Conservation (phyloP, 2,888 invertebrate species). For the Ectropis crepuscularia region DNA sequence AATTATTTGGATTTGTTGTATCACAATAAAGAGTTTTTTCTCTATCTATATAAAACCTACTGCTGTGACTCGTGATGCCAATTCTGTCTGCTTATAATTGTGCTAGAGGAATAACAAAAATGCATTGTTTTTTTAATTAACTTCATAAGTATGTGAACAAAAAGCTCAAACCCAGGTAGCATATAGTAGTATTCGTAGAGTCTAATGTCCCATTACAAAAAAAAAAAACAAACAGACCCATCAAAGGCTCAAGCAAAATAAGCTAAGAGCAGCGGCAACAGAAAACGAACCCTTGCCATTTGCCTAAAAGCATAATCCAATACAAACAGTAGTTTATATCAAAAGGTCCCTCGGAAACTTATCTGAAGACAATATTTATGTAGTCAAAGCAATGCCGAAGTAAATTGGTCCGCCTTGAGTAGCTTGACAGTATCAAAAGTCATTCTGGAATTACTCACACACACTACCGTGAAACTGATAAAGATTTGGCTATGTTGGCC, state of each 20-base stretch:
- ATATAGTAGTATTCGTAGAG: too few relatives aligned
- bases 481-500: conserved; percentile 4
- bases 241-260: conserved; percentile 18
- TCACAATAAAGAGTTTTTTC: too few relatives aligned
- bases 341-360: conserved; percentile 36
- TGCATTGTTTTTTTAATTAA: too few relatives aligned
- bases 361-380: conserved; percentile 33
- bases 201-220: not conserved
- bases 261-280: conserved; percentile 27
- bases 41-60: too few relatives aligned
- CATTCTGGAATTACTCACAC: not conserved
- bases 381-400: conserved; percentile 34
- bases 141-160: too few relatives aligned
- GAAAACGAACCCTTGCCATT: conserved; percentile 30
- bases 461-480: not conserved
- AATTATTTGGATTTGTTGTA: too few relatives aligned
- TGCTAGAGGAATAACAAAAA: too few relatives aligned
- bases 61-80: too few relatives aligned
- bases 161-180: too few relatives aligned
- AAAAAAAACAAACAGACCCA: conserved; percentile 2
- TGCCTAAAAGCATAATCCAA: conserved; percentile 43
- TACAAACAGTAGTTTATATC: conserved; percentile 40
- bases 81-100: too few relatives aligned
- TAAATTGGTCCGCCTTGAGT: conserved; percentile 26
- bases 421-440: conserved; percentile 12